Evolutionary conservation across 2,113 vertebrate species (phyloP).

Genomic region (Equus przewalskii): DNA sequence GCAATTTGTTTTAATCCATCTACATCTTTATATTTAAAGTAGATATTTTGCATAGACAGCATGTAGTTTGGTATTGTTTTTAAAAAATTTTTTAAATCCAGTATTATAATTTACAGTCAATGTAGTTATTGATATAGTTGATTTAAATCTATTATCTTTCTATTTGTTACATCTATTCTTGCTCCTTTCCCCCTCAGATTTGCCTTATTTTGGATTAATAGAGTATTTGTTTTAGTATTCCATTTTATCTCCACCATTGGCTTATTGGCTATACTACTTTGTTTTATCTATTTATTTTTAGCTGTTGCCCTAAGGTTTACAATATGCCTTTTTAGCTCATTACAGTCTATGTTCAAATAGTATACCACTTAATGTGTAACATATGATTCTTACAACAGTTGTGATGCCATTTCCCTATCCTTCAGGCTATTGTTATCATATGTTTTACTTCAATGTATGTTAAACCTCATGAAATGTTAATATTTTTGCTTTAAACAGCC

Average conservation of each 20-base stretch:
- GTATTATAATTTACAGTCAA: background rate
- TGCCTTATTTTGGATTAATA: constrained; percentile 4
- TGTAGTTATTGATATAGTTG: background rate
- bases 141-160: background rate
- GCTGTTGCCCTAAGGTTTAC: background rate
- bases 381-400: background rate
- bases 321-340: background rate
- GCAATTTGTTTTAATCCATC: background rate
- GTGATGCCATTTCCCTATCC: background rate
- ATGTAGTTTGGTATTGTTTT: background rate
- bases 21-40: constrained; percentile 22
- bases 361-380: background rate
- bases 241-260: background rate
- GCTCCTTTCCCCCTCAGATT: background rate
- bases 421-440: background rate
- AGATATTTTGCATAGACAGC: background rate
- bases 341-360: background rate
- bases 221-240: background rate
- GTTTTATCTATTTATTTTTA: background rate
- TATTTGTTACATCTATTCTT: constrained; percentile 7
- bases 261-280: background rate
- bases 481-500: constrained; percentile 33
- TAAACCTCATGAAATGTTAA: background rate
- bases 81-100: background rate
- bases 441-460: background rate